These are phyloP conservation scores for Pongo pygmaeus DNA, from an alignment of 2,113 vertebrate genomes.

Conservation along the genomic window DNA sequence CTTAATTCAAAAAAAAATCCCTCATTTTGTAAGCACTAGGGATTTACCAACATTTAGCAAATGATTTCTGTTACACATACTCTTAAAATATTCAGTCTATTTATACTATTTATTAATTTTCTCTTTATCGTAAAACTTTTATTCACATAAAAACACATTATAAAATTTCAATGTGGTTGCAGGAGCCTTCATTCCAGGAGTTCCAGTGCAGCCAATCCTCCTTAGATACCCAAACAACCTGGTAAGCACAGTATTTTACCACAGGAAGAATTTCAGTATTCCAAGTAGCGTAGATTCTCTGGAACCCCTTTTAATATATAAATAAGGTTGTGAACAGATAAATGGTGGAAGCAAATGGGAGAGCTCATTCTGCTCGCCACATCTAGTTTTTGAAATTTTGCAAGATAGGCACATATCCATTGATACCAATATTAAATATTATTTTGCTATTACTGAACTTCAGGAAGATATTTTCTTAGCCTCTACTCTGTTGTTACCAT, in stretches of 20 bases:
- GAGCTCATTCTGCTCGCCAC: neutral
- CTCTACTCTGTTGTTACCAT: neutral
- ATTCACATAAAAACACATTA: neutral
- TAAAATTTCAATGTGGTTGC: constrained; percentile 62
- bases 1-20: constrained; percentile 9
- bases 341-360: too few relatives aligned
- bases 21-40: neutral
- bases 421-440: neutral
- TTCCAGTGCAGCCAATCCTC: constrained; percentile 95
- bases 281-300: neutral
- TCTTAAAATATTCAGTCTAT: neutral
- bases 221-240: constrained; percentile 94
- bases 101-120: neutral
- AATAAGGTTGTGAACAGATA: neutral
- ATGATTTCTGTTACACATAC: neutral
- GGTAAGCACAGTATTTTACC: constrained; percentile 83
- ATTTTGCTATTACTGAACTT: neutral
- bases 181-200: constrained; percentile 96
- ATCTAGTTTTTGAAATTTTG: neutral
- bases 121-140: neutral
- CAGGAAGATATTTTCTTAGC: neutral
- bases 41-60: neutral
- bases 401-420: neutral
- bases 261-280: neutral
- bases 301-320: neutral